Evolutionary conservation across 2,113 vertebrate species (phyloP), one percentile per base, ranked within the genome.

Genomic region (Sarotherodon lohbergeri): DNA sequence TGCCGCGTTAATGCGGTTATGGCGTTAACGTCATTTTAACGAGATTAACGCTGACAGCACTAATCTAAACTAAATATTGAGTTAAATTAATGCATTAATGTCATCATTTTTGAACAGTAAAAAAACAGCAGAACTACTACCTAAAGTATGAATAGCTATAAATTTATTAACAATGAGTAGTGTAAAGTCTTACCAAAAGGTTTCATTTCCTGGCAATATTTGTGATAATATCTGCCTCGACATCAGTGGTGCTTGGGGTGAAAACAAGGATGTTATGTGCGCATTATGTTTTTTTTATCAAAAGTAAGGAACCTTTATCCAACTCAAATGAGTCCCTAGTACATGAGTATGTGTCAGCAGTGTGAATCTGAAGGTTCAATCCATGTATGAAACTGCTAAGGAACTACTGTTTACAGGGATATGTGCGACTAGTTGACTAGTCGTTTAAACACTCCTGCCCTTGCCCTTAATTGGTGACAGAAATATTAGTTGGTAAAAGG

Each of bases 1-100:
- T 56, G 6, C 0, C 1, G 2, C 0, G 4, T 57, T 57, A 27
- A 57, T 57, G 55, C 12, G 0, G 55, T 57, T 57, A 27, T 57
- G 22, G 55, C 14, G 12, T 14, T 57, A 0, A 57, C 12, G 4
- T 14, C 24, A 27, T 57, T 57, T 57, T 57, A 27, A 1, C 0
- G 24, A 27, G 55, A 27, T 14, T 27, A 27, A 57, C 2, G 12
- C 55, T 27, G 12, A 57, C 24, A 14, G 24, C 24, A 27, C 24
- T 57, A 57, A 27, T 0, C 1, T 36, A n/a, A 39, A 66, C 4
- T 66, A 0, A 66, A 66, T n/a, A 39, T 12, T 66, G 61, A 66
- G 10, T 39, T 66, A 66, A 66, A n/a, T 36, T 1, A 11, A n/a
- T 0, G 0, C 59, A 32, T 32, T 27, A 27, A 27, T 57, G 22